phyloP scores from a whole-genome alignment of 2,888 invertebrate species.

The Rhagium mordax region DNA sequence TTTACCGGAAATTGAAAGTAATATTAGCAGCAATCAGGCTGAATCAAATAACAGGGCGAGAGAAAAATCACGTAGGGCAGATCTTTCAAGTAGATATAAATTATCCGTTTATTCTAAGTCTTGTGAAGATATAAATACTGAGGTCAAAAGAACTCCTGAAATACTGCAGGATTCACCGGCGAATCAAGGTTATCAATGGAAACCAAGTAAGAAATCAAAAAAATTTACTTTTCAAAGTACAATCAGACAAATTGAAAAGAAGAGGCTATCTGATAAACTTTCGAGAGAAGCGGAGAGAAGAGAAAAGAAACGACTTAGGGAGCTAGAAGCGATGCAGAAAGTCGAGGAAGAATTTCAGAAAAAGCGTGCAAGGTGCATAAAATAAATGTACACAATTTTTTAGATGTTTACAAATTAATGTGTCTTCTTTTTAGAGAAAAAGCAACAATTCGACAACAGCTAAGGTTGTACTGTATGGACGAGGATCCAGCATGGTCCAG shows the following conservation, averaged over 20 bases:
- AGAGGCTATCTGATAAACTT: conserved; percentile 81
- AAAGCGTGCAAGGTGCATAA: conserved; percentile 77
- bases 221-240: conserved; percentile 90
- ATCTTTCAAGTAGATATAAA: conserved; percentile 35
- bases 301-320: conserved; percentile 82
- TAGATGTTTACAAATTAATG: not conserved
- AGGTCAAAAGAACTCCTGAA: conserved; percentile 62
- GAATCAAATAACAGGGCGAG: conserved; percentile 44
- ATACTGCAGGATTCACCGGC: conserved; percentile 65
- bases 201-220: conserved; percentile 71
- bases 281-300: conserved; percentile 84
- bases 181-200: conserved; percentile 44
- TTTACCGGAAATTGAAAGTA: conserved; percentile 72
- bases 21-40: conserved; percentile 44
- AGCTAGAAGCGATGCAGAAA: conserved; percentile 87
- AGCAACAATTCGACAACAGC: conserved; percentile 82
- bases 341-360: conserved; percentile 91
- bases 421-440: conserved; percentile 73
- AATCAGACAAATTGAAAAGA: conserved; percentile 84
- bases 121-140: conserved; percentile 69
- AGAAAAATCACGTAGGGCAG: conserved; percentile 29
- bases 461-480: conserved; percentile 80
- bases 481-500: conserved; percentile 75
- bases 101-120: conserved; percentile 68
- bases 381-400: not conserved